Base-by-base conservation (phyloP, 2,113 vertebrate genomes). In the Chascanopsetta lugubris region DNA sequence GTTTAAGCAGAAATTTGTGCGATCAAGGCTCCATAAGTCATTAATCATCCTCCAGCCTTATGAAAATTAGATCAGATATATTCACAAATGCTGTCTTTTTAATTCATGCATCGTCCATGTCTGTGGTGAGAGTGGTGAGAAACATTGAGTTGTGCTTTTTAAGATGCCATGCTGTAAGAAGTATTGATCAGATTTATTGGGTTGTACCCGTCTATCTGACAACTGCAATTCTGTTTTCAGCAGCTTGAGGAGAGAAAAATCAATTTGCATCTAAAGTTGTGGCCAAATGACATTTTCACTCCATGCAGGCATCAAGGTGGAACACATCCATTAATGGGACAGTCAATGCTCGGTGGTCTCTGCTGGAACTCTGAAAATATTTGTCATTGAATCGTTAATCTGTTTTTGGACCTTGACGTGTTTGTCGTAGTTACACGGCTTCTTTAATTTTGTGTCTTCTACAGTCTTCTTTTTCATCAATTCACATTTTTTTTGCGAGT, bases 191-290 rank as follows among this genome's bases (percentile, higher is more conserved):
- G 21, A 6, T 46, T 36, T 38, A 32, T 82, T 40, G 4, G 30
- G 36, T 68, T 71, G 43, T 47, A 26, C 34, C 38, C 34, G 21
- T 61, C 17, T 17, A 15, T 22, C n/a, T 61, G 60, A 56, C 53
- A 45, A 21, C 32, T 21, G 26, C 34, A 53, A 15, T 26, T 45
- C 54, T 34, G 27, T 69, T 77, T 77, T 69, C 26, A 43, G 38
- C 59, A 49, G n/a, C 26, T 46, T 25, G 59, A 75, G 36, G 55
- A 30, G 51, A 72, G 55, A 66, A 65, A n/a, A 77, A 67, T 80
- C 63, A 24, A 72, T 80, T 63, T 8, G 17, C 22, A 48, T 65
- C 68, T n/a, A 72, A 27, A 32, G 38, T 66, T 64, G 8, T 48
- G 3, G 8, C 46, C 30, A 42, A 58, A 7, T 15, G 15, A 75